phyloP scores from a whole-genome alignment of 2,797 vertebrate genomes.

The Babyrousa celebensis region DNA sequence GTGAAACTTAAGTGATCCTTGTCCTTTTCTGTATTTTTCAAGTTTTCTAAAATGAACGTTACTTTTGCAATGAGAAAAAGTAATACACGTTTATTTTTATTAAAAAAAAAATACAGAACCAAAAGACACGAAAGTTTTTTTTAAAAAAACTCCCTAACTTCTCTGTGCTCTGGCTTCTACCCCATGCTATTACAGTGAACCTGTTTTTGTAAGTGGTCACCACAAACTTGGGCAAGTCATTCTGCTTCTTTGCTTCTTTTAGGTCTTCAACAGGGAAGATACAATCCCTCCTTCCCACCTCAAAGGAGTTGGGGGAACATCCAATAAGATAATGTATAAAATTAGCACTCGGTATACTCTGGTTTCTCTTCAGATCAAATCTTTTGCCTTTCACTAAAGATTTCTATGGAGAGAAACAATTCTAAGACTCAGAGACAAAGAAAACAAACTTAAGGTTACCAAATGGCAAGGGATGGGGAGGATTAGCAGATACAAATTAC shows the following conservation, averaged over 20 bases:
- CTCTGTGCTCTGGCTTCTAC: not conserved
- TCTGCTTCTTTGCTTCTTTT: slow-evolving; percentile 33
- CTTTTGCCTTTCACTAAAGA: not conserved
- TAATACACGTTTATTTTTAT: slow-evolving; percentile 34
- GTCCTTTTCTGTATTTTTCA: slow-evolving; percentile 55
- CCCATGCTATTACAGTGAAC: not conserved
- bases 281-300: slow-evolving; percentile 21
- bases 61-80: slow-evolving; percentile 39
- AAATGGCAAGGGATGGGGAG: not conserved
- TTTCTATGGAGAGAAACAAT: not conserved
- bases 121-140: slow-evolving; percentile 20
- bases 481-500: not conserved
- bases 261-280: not conserved
- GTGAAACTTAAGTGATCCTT: not conserved
- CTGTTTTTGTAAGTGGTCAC: slow-evolving; percentile 5
- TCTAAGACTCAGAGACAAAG: not conserved
- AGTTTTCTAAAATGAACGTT: slow-evolving; percentile 14
- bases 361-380: not conserved
- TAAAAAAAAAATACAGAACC: slow-evolving; percentile 45
- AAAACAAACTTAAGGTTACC: not conserved
- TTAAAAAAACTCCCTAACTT: not conserved
- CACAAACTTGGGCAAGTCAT: not conserved
- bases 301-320: not conserved
- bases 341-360: not conserved
- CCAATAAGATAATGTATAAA: slow-evolving; percentile 5